phyloP scores from a whole-genome alignment of 1,140 invertebrate genomes.

The Choristoneura fumiferana region DNA sequence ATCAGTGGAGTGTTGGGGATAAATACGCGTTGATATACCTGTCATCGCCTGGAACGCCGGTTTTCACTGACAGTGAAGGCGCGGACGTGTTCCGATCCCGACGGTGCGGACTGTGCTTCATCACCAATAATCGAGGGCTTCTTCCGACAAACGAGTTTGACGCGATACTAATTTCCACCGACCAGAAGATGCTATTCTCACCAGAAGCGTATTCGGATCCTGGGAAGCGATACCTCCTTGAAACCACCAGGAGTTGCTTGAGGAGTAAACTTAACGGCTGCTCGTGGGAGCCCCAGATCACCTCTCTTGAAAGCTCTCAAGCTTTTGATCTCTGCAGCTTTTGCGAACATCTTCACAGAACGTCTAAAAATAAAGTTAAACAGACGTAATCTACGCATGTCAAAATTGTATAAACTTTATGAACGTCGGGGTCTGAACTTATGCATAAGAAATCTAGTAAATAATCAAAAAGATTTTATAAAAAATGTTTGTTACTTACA shows the following conservation, averaged over 20 bases:
- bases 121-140: conserved; percentile 40
- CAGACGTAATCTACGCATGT: conserved; percentile 15
- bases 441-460: too few species aligned
- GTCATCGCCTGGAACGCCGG: conserved; percentile 19
- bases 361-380: conserved; percentile 18
- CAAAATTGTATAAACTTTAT: too few species aligned
- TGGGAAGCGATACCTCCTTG: conserved; percentile 28
- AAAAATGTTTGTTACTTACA: too few species aligned
- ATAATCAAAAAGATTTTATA: too few species aligned
- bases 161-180: conserved; percentile 26
- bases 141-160: conserved; percentile 36
- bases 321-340: conserved; percentile 31
- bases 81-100: conserved; percentile 30
- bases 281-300: conserved; percentile 24
- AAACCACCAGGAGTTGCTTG: conserved; percentile 29
- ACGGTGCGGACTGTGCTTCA: conserved; percentile 33
- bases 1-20: too few species aligned
- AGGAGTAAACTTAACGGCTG: conserved; percentile 28
- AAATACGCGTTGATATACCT: conserved; percentile 36
- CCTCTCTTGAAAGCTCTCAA: conserved; percentile 22
- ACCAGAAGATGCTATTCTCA: conserved; percentile 7
- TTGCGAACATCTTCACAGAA: conserved; percentile 21
- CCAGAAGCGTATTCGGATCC: conserved; percentile 22
- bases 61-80: conserved; percentile 31
- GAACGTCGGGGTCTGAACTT: too few species aligned